phyloP scores from a whole-genome alignment of 2,797 vertebrate genomes.

The Sus cebifrons region DNA sequence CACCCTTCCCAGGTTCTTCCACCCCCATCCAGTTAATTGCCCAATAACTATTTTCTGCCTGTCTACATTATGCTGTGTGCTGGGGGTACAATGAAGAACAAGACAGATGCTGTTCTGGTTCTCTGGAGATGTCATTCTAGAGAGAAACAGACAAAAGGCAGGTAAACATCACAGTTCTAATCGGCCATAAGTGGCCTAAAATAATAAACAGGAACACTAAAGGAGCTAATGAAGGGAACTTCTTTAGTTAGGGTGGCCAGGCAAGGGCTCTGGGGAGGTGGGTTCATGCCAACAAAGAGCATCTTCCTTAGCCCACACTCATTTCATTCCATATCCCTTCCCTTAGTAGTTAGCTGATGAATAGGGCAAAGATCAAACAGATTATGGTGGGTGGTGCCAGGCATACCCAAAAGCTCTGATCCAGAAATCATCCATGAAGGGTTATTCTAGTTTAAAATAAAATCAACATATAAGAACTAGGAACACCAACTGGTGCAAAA shows the following conservation, averaged over 20 bases:
- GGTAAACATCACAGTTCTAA: neutral
- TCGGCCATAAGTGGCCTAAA: rapidly evolving
- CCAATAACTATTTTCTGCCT: neutral
- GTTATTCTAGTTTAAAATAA: constrained; percentile 60
- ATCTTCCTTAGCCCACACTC: neutral
- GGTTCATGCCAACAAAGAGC: neutral
- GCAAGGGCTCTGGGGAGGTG: neutral
- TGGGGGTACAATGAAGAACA: neutral
- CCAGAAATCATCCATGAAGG: constrained; percentile 8
- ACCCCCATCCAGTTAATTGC: neutral
- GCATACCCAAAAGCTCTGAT: neutral
- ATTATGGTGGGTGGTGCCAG: neutral
- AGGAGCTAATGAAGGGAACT: neutral
- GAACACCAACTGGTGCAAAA: constrained; percentile 59
- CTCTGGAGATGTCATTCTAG: neutral
- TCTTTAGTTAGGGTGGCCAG: neutral
- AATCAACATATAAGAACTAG: constrained; percentile 51
- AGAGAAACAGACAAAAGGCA: neutral
- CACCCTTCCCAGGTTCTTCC: neutral
- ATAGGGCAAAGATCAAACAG: neutral
- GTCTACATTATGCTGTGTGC: neutral
- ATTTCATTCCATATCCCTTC: neutral
- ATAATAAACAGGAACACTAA: neutral
- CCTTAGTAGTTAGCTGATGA: neutral
- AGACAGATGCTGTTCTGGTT: neutral